phyloP scores from a whole-genome alignment of 2,888 invertebrate genomes.

The Erebia epiphron region DNA sequence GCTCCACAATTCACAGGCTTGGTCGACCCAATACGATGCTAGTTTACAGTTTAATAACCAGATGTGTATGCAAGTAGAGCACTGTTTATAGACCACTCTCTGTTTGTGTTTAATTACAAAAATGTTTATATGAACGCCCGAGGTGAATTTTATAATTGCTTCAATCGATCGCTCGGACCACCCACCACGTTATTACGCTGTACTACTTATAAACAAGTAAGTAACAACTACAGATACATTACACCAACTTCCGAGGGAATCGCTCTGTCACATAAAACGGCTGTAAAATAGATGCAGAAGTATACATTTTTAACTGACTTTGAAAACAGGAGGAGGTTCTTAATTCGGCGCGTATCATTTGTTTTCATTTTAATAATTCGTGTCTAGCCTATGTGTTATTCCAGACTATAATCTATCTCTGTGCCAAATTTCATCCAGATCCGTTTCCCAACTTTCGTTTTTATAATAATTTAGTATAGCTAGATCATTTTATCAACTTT shows the following conservation, averaged over 20 bases:
- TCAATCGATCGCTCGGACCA: slow-evolving; percentile 32
- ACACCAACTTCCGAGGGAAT: neutral
- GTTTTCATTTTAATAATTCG: too few species aligned
- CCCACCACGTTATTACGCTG: slow-evolving; percentile 18
- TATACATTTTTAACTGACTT: neutral
- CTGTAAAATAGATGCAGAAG: neutral
- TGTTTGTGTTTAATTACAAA: slow-evolving; percentile 31
- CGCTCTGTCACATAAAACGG: neutral
- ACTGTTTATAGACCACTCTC: slow-evolving; percentile 6
- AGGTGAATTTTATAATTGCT: slow-evolving; percentile 31
- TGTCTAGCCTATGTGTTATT: too few species aligned
- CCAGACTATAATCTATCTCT: too few species aligned
- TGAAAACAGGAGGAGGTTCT: neutral
- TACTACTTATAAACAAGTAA: neutral
- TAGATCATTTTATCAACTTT: too few species aligned
- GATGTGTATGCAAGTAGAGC: neutral
- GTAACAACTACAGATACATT: neutral
- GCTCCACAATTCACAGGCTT: too few species aligned
- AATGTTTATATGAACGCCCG: slow-evolving; percentile 22
- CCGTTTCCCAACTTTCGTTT: too few species aligned
- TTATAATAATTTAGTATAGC: too few species aligned
- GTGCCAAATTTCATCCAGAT: too few species aligned
- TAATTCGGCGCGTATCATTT: too few species aligned
- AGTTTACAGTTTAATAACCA: slow-evolving; percentile 1
- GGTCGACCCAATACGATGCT: neutral